Conservation (phyloP, 1,140 invertebrate genomes). For the Megalopta genalis region DNA sequence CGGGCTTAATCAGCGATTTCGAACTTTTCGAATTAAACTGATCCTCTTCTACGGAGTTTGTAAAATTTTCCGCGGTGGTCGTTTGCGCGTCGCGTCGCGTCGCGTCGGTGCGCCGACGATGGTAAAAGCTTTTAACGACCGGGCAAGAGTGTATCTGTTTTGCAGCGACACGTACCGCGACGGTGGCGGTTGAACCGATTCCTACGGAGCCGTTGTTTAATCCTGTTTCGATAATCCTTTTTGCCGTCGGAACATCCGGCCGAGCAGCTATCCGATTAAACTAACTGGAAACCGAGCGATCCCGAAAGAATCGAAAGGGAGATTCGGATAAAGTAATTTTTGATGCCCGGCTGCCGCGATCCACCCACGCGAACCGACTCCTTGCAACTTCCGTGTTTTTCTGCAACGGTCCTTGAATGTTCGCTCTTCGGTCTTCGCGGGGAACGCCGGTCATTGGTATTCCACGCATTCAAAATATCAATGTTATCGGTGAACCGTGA, state of each 20-base stretch:
- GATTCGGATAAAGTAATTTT: neutral
- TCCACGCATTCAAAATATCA: neutral
- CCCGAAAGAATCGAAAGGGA: neutral
- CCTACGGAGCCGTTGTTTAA: neutral
- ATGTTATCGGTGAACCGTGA: no score
- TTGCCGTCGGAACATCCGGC: neutral
- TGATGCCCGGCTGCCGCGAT: neutral
- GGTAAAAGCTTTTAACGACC: conserved; percentile 47
- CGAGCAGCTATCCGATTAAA: neutral
- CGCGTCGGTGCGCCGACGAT: neutral
- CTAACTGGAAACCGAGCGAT: neutral
- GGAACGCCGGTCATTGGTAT: neutral
- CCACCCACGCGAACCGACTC: neutral
- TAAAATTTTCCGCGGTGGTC: conserved; percentile 38
- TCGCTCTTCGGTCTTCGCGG: neutral
- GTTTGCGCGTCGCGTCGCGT: neutral
- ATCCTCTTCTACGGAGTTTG: conserved; percentile 10
- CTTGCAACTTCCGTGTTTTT: neutral
- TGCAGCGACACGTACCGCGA: neutral
- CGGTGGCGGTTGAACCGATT: neutral
- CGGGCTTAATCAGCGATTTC: conserved; percentile 5
- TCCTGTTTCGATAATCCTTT: conserved; percentile 6
- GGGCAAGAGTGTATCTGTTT: conserved; percentile 32
- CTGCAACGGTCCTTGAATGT: neutral
- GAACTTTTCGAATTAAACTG: conserved; percentile 11